Conservation (phyloP, 2,888 invertebrate genomes). For the Nomada ruficornis region DNA sequence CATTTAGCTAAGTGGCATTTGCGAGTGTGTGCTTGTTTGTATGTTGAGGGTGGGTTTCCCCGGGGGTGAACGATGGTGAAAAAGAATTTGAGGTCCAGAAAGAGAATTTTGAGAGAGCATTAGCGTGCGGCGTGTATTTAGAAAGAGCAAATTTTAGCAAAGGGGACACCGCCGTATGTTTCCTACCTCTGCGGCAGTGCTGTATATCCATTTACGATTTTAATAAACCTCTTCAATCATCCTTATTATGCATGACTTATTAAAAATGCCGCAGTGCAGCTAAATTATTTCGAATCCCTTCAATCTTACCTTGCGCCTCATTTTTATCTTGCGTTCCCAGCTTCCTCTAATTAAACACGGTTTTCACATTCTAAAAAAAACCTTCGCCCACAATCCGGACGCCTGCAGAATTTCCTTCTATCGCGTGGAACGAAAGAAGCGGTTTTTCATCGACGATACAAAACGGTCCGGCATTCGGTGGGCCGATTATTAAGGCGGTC, state of each 20-base stretch:
- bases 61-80: constrained; percentile 29
- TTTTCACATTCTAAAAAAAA: constrained; percentile 24
- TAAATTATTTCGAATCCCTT: neutral
- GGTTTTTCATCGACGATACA: constrained; percentile 36
- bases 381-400: constrained; percentile 12
- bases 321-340: neutral
- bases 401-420: neutral
- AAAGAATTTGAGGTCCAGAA: constrained; percentile 37
- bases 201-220: neutral
- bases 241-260: neutral
- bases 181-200: neutral
- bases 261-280: neutral
- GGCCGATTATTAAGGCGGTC: constrained; percentile 51
- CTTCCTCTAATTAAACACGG: constrained; percentile 45
- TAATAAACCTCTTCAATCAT: neutral
- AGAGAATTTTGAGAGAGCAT: constrained; percentile 47
- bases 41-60: constrained; percentile 6
- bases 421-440: constrained; percentile 28
- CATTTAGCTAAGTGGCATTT: constrained; percentile 22
- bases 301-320: neutral
- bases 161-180: neutral
- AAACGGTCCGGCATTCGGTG: constrained; percentile 45
- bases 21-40: constrained; percentile 33
- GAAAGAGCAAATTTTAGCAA: constrained; percentile 28
- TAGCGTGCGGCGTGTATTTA: constrained; percentile 19